Percentiles rank a stretch among this genome's conserved stretches.
phyloP scores from a whole-genome alignment of 2,797 vertebrate species.

The Hemibagrus guttatus region DNA sequence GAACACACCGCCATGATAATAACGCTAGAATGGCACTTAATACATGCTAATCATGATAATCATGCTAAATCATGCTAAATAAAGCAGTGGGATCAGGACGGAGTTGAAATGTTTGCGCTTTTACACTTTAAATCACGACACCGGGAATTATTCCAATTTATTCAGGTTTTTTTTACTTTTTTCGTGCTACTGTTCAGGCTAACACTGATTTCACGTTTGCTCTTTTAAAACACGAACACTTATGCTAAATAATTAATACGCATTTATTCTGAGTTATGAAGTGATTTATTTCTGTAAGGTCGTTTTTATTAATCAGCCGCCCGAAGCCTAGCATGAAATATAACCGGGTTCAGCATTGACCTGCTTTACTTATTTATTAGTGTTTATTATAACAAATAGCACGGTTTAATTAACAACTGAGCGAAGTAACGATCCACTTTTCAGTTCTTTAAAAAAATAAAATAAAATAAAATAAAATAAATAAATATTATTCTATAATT shows the following conservation, averaged over 20 bases:
- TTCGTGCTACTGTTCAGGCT: neutral
- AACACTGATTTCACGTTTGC: neutral
- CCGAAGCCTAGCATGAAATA: constrained; percentile 19
- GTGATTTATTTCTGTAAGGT: neutral
- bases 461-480: too few species aligned
- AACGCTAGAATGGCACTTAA: neutral
- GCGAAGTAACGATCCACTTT: neutral
- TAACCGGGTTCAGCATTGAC: constrained; percentile 3
- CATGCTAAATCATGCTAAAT: constrained; percentile 7
- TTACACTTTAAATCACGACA: neutral
- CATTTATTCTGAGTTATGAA: neutral
- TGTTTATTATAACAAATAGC: neutral
- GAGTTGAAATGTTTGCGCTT: neutral
- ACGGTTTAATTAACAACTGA: constrained; percentile 9
- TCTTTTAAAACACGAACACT: neutral
- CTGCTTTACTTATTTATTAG: constrained; percentile 8
- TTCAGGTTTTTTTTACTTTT: neutral
- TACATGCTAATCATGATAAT: constrained; percentile 9
- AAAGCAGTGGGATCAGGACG: neutral
- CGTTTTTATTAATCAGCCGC: constrained; percentile 21
- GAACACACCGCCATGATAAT: neutral
- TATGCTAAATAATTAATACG: neutral
- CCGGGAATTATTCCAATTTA: neutral
- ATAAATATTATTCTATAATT: too few species aligned
- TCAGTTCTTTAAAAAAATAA: neutral